Base-by-base conservation (phyloP, 2,888 invertebrate species). In the Nomada hirtipes region DNA sequence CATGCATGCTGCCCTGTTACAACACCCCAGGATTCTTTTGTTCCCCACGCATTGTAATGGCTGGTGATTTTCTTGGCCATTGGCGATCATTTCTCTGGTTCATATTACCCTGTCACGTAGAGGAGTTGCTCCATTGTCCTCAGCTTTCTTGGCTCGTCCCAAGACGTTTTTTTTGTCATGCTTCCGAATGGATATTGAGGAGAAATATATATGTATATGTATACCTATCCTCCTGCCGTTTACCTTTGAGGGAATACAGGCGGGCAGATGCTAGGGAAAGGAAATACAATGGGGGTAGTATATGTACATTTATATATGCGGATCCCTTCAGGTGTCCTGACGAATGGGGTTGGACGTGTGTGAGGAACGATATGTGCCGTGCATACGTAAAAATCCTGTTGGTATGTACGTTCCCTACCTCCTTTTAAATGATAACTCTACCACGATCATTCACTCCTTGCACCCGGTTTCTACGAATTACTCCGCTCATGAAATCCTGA, bases 61-160 rank as follows among this genome's bases (percentile, higher is more conserved):
- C 75, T 77, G 72, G 64, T 42, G 88, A 59, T 70, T 65, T 79
- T 52, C 61, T 65, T 83, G 69, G 76, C 23, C 44, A 69, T 80
- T 81, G 82, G 65, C 82, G 69, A 70, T 79, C 76, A 91, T 92
- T 92, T 90, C 92, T 92, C 82, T 79, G 82, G 68, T 86, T 93
- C 92, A 93, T 93, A 93, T 93, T 92, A 91, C 89, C 93, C 93
- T 93, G 93, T 91, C 91, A 93, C 89, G 89, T 91, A 91, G 93
- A 93, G 93, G 92, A 93, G 92, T 90, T 91, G 89, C 92, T 92
- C 91, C 90, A 93, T 93, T 93, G 92, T 93, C 92, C 92, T 93
- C 93, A 89, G 90, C 91, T 92, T 93, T 93, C 93, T 93, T 93
- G 88, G 86, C 74, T 76, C 83, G 76, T 83, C 87, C 87, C 87